Base-by-base conservation (phyloP, 2,797 vertebrate species). In the Spinibarbus caldwelli region DNA sequence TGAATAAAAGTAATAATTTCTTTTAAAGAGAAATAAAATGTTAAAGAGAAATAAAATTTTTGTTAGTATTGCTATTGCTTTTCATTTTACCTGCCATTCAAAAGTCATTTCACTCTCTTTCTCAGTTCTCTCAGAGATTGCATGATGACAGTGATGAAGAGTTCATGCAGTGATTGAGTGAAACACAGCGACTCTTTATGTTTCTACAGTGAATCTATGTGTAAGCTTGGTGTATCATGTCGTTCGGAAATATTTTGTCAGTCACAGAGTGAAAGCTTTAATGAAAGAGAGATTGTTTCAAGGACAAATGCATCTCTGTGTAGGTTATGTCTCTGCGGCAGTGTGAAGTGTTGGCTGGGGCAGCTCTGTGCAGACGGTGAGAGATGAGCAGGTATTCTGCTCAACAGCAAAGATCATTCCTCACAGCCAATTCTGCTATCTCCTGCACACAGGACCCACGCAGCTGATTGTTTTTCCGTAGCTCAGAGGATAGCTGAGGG, bases 381-480 rank as follows among this genome's bases (percentile, higher is more conserved):
- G 68, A 54, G 82, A 76, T 80, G 78, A 41, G 43, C 76, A 83
- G 77, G 76, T 86, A 79, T 86, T 83, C 67, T 83, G 70, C 78
- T 84, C 45, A 29, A 52, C 72, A 26, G 57, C 78, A 82, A 54
- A 21, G n/a, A 79, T 76, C 70, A 85, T 70, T 70, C 54, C 82
- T 84, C 38, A 70, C 59, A 85, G 86, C 86, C 82, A 76, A 17
- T n/a, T 59, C 71, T 47, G 62, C 86, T 87, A 87, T 87, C 86
- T 87, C 36, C 78, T 62, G 64, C 82, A 57, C 64, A 62, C 86
- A 87, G 82, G 86, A 87, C 54, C 54, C 66, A 54, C 23, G 3
- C 81, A 45, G 19, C 5, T 71, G 82, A 84, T 84, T 87, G 82
- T 84, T 81, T n/a, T n/a, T 59, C 34, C 21, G 41, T 57, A 75